Base-by-base conservation (phyloP, 2,113 vertebrate genomes). In the Phasianus colchicus region DNA sequence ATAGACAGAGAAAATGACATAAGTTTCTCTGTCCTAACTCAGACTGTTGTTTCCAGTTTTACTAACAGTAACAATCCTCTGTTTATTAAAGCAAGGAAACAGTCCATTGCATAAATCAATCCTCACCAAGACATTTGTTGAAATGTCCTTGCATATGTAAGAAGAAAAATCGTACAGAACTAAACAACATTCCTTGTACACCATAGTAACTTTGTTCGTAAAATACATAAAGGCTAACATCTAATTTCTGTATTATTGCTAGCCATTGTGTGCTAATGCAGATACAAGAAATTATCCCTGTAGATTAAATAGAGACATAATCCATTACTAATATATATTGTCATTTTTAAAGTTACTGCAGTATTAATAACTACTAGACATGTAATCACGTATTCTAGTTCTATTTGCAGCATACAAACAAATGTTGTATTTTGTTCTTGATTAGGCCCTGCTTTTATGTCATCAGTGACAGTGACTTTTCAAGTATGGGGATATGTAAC, bases 51-150 rank as follows among this genome's bases (percentile, higher is more conserved):
- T 80, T 27, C 22, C 79, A 81, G 71, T 47, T 89, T 93, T 91
- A 83, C 81, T 86, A 84, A 67, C 73, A 89, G 65, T 42, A 85
- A 77, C 60, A 93, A 55, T 77, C 48, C 30, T 86, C 83, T 93
- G 67, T 88, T 92, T 95, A 95, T 86, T 79, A 88, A 85, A 91
- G 86, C 65, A 91, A 71, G 47, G 43, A 93, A 93, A 81, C 34
- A 69, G 60, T 91, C 88, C 76, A 67, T 72, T 69, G 40, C 21
- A 6, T 77, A 93, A 96, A 95, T 50, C 60, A 65, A 19, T 54
- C 78, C 72, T 92, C 74, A 77, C 17, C 30, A 38, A 70, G 84
- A 80, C 80, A 90, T 91, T 65, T 95, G 78, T 90, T 92, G 61
- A 71, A 69, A 91, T 45, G 85, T 92, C 69, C 43, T 72, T 14